phyloP scores from a whole-genome alignment of 2,113 vertebrate genomes.

The Eira barbara region DNA sequence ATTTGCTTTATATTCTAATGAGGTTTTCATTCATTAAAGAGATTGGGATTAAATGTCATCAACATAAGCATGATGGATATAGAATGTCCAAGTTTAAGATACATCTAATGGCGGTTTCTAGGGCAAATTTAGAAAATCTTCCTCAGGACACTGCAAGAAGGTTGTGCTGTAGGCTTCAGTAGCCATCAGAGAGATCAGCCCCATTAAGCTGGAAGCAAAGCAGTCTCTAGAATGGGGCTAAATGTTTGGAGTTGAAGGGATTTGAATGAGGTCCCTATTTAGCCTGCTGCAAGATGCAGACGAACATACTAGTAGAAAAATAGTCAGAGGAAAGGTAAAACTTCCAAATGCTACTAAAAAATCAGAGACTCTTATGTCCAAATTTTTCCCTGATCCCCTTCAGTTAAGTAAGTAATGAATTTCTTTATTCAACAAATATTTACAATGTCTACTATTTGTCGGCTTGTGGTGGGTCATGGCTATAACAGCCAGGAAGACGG shows the following conservation, averaged over 20 bases:
- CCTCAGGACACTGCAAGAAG: background rate
- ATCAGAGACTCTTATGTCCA: background rate
- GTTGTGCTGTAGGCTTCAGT: background rate
- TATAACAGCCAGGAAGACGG: background rate
- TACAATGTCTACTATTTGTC: background rate
- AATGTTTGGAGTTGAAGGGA: background rate
- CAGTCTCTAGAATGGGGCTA: background rate
- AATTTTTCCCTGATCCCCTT: background rate
- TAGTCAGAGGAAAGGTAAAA: background rate
- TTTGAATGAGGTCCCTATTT: background rate
- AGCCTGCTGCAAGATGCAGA: background rate
- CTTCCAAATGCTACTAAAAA: background rate
- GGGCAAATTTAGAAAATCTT: background rate
- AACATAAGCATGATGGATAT: background rate
- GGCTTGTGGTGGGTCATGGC: background rate
- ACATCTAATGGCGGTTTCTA: background rate
- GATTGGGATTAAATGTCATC: background rate
- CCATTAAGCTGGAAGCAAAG: background rate
- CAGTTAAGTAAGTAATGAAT: background rate
- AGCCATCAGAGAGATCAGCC: background rate
- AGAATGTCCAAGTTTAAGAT: background rate
- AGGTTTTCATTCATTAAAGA: constrained; percentile 12
- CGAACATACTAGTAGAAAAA: background rate
- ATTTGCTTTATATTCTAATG: background rate
- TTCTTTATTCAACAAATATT: background rate